These are phyloP conservation scores for Drosophila aff. DNA, from an alignment of 1,140 invertebrate genomes.

Conservation along the genomic window DNA sequence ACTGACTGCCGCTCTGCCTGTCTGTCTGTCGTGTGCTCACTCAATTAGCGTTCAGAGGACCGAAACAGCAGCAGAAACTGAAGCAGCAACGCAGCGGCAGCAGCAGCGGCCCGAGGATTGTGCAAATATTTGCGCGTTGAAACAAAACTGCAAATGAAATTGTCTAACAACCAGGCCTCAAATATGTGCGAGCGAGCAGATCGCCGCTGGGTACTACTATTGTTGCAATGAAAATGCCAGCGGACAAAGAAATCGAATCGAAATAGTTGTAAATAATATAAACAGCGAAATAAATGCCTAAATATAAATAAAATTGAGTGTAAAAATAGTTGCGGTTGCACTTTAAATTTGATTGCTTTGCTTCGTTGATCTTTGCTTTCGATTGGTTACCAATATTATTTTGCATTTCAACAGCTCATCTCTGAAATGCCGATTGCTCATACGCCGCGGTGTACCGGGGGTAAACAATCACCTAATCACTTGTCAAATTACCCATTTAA, in stretches of 20 bases:
- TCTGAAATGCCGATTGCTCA: slow-evolving; percentile 39
- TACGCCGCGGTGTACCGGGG: slow-evolving; percentile 28
- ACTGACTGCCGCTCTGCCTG: slow-evolving; percentile 23
- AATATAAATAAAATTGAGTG: slow-evolving; percentile 43
- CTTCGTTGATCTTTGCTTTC: slow-evolving; percentile 62
- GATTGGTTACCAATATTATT: slow-evolving; percentile 19
- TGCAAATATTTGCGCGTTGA: slow-evolving; percentile 73
- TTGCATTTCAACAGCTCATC: slow-evolving; percentile 16
- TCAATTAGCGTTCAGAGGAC: slow-evolving; percentile 80
- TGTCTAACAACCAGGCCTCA: slow-evolving; percentile 61
- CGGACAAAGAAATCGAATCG: slow-evolving; percentile 38
- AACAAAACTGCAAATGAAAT: slow-evolving; percentile 78
- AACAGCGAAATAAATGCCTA: slow-evolving; percentile 23
- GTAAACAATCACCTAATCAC: slow-evolving; percentile 20
- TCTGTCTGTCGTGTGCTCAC: slow-evolving; percentile 75
- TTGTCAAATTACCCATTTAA: slow-evolving; percentile 46
- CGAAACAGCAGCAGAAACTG: slow-evolving; percentile 66
- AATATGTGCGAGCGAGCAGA: slow-evolving; percentile 38
- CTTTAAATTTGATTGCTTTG: slow-evolving; percentile 55
- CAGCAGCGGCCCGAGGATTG: slow-evolving; percentile 65
- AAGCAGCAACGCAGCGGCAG: slow-evolving; percentile 42
- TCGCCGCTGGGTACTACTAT: slow-evolving; percentile 25
- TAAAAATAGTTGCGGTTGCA: slow-evolving; percentile 72
- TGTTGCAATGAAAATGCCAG: slow-evolving; percentile 60
- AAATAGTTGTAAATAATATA: slow-evolving; percentile 14